Evolutionary conservation across 2,113 vertebrate species (phyloP).

Genomic region (Seriola aureovittata): DNA sequence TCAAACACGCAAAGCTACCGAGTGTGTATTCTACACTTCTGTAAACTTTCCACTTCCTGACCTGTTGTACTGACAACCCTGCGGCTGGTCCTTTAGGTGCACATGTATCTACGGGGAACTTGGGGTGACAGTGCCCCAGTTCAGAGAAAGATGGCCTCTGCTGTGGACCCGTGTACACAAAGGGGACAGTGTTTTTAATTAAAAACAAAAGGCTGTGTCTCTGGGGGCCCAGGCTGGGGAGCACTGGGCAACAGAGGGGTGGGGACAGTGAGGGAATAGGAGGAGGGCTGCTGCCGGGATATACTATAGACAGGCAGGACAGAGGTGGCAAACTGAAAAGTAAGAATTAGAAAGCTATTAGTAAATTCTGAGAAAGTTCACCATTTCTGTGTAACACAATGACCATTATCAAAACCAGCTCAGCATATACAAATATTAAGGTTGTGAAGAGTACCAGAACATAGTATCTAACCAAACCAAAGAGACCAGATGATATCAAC

Average conservation of each 20-base stretch:
- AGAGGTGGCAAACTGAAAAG: neutral
- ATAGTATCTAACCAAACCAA: neutral
- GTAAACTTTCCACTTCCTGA: conserved; percentile 9
- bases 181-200: conserved; percentile 70
- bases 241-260: conserved; percentile 39
- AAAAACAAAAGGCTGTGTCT: conserved; percentile 71
- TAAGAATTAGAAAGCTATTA: neutral
- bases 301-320: neutral
- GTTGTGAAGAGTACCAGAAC: neutral
- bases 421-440: neutral
- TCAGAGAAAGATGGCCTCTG: conserved; percentile 32
- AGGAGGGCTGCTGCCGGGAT: conserved; percentile 7
- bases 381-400: neutral
- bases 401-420: neutral
- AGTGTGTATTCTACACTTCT: neutral
- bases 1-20: neutral
- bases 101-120: neutral
- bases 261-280: conserved; percentile 9
- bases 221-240: conserved; percentile 57
- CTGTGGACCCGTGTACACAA: conserved; percentile 53
- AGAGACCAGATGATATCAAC: conserved; percentile 16
- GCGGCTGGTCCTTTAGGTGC: conserved; percentile 5
- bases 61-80: neutral
- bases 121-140: conserved; percentile 48
- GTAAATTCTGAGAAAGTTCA: neutral